Evolutionary conservation across 2,113 vertebrate genomes (phyloP).

Genomic region (Bombycilla garrulus): DNA sequence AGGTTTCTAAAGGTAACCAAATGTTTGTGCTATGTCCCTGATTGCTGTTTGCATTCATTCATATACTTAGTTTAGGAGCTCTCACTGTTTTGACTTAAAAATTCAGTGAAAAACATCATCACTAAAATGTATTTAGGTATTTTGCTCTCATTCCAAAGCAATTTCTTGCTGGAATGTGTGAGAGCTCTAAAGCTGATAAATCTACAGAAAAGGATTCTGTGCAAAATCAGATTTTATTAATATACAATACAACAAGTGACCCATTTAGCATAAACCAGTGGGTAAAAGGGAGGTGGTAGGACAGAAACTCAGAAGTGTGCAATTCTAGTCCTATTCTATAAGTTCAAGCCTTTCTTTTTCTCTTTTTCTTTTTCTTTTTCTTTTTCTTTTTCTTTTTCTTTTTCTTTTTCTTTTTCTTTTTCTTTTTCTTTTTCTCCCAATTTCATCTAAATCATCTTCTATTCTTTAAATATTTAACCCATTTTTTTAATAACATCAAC

Average conservation of each 20-base stretch:
- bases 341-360: rapidly evolving
- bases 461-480: neutral
- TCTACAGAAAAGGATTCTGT: neutral
- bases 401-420: rapidly evolving
- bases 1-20: neutral
- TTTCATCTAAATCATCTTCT: neutral
- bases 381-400: rapidly evolving
- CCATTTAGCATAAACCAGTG: neutral
- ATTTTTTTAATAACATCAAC: neutral
- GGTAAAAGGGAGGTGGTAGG: neutral
- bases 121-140: neutral
- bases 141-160: rapidly evolving
- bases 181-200: neutral
- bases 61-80: neutral
- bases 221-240: neutral
- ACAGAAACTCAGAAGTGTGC: neutral
- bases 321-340: neutral
- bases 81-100: neutral
- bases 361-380: neutral
- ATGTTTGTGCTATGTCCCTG: neutral
- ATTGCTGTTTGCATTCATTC: neutral
- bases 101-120: neutral
- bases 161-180: neutral
- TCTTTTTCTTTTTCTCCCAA: rapidly evolving
- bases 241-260: neutral